A percentile compares a stretch with the other conserved stretches of the same genome.
phyloP scores from a whole-genome alignment of 2,888 invertebrate species.

The Phengaris alcon region DNA sequence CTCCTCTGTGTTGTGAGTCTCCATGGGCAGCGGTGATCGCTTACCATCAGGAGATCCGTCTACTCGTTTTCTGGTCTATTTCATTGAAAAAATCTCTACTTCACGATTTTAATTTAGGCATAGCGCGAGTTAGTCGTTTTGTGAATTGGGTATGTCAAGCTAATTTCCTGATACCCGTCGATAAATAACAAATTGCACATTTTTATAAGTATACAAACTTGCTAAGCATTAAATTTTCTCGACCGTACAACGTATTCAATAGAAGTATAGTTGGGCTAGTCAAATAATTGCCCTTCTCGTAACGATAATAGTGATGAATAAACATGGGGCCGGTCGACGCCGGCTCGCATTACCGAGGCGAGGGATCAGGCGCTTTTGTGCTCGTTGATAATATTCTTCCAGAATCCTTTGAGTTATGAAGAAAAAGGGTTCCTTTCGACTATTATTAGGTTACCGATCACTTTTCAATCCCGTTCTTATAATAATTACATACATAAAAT shows the following conservation, averaged over 20 bases:
- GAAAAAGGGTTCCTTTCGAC: not conserved
- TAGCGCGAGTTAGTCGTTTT: too few relatives aligned
- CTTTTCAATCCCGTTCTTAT: too few relatives aligned
- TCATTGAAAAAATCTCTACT: too few relatives aligned
- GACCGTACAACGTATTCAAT: not conserved
- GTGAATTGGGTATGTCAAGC: too few relatives aligned
- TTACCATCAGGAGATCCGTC: too few relatives aligned
- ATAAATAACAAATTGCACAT: too few relatives aligned
- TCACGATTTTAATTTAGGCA: too few relatives aligned
- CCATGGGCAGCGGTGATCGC: too few relatives aligned
- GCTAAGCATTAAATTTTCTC: not conserved
- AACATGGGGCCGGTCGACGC: not conserved
- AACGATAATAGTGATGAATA: constrained; percentile 4
- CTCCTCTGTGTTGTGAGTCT: too few relatives aligned
- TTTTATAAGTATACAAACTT: not conserved
- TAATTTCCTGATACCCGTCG: too few relatives aligned
- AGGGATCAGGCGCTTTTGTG: constrained; percentile 1
- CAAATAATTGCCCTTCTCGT: constrained; percentile 9
- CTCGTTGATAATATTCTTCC: not conserved
- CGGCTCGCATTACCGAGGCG: not conserved
- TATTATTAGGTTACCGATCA: too few relatives aligned
- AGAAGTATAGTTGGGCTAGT: not conserved
- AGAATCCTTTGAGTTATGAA: not conserved
- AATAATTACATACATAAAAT: not conserved
- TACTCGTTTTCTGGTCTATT: too few relatives aligned